Percentiles rank a stretch among this genome's conserved stretches.
Evolutionary conservation across 1,140 invertebrate genomes (phyloP).

Genomic region (Amyelois transitella): DNA sequence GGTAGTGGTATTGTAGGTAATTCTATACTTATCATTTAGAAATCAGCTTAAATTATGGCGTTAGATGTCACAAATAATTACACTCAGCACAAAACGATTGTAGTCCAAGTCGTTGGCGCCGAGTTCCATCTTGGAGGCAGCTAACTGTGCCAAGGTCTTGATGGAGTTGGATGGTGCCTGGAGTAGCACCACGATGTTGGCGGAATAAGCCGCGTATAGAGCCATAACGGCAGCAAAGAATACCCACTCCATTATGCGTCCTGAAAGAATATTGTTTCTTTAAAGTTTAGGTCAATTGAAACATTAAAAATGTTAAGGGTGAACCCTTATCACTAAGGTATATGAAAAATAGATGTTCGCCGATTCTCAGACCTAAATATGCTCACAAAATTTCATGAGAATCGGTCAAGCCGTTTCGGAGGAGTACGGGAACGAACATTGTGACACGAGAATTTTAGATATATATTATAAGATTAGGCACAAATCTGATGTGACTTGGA

Average conservation of each 20-base stretch:
- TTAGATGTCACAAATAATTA: not conserved
- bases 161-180: conserved; percentile 78
- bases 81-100: conserved; percentile 2
- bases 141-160: conserved; percentile 73
- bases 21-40: not conserved
- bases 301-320: not conserved
- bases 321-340: no score
- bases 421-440: no score
- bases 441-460: no score
- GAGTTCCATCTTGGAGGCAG: conserved; percentile 63
- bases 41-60: conserved; percentile 2
- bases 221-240: conserved; percentile 71
- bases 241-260: conserved; percentile 70
- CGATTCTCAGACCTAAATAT: no score
- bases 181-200: conserved; percentile 79
- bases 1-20: no score
- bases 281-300: not conserved
- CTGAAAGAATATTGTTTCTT: conserved; percentile 35
- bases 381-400: no score
- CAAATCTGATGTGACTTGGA: no score
- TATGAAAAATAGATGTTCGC: no score
- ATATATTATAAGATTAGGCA: no score
- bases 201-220: conserved; percentile 75
- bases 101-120: conserved; percentile 27
- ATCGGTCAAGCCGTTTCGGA: no score